Conservation (phyloP, 2,113 vertebrate genomes). For the Cairina moschata region DNA sequence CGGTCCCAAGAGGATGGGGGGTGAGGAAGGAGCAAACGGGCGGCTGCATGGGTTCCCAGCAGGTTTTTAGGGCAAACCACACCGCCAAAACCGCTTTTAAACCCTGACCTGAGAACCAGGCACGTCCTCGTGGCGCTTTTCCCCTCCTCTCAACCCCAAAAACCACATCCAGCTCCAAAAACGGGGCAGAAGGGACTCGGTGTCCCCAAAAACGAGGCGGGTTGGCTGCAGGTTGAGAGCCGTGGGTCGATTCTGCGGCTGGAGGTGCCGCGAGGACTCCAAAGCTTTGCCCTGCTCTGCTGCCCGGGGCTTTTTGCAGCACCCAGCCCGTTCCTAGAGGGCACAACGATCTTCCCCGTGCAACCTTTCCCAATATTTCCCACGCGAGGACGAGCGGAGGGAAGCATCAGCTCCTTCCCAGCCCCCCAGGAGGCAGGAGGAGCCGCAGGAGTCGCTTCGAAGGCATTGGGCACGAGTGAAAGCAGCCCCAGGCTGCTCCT, state of each 20-base stretch:
- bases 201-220: no score
- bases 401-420: background rate
- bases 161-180: background rate
- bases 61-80: no score
- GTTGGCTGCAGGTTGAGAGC: background rate
- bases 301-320: no score
- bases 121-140: background rate
- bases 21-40: background rate
- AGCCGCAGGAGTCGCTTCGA: no score
- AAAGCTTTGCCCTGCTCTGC: no score
- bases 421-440: background rate
- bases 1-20: background rate
- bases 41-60: no score
- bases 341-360: no score
- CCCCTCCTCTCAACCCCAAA: background rate
- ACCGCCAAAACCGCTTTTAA: background rate
- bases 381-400: no score
- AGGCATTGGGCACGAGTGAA: no score
- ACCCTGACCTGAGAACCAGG: fast-evolving
- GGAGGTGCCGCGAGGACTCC: no score
- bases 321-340: no score
- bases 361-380: background rate
- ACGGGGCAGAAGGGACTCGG: background rate
- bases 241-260: background rate
- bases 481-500: background rate